A percentile compares a stretch with the other conserved stretches of the same genome.
Conservation (phyloP, 2,113 vertebrate species). For the Gymnarchus niloticus region DNA sequence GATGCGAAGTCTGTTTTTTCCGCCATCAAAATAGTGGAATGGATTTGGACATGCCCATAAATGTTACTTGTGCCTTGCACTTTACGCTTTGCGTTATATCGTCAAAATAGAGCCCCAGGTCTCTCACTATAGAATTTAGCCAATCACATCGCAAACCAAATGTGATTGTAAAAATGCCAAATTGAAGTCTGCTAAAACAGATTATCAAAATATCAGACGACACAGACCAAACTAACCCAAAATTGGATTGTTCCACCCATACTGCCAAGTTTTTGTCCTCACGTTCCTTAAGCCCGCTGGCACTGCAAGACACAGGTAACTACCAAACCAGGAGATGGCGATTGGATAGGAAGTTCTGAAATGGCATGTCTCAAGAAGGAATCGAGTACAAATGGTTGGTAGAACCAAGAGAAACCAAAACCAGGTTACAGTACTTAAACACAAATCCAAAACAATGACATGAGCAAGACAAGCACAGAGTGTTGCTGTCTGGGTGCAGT, state of each 20-base stretch:
- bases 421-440: no score
- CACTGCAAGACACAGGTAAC: no score
- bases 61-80: no score
- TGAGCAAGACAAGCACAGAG: neutral
- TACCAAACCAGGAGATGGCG: no score
- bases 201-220: neutral
- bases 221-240: neutral
- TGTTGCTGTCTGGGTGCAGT: neutral
- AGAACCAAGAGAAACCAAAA: neutral
- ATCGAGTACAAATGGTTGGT: neutral
- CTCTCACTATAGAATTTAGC: constrained; percentile 44
- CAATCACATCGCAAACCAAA: constrained; percentile 48
- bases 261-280: neutral
- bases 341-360: no score
- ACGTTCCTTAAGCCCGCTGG: no score
- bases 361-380: no score
- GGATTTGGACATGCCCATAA: no score
- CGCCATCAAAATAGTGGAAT: no score
- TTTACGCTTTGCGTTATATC: no score
- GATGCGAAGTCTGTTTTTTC: no score
- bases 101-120: constrained; percentile 50
- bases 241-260: neutral
- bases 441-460: neutral
- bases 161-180: neutral
- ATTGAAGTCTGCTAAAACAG: neutral